Evolutionary conservation across 2,113 vertebrate species (phyloP).

Genomic region (Hypocryptadius cinnamomeus): DNA sequence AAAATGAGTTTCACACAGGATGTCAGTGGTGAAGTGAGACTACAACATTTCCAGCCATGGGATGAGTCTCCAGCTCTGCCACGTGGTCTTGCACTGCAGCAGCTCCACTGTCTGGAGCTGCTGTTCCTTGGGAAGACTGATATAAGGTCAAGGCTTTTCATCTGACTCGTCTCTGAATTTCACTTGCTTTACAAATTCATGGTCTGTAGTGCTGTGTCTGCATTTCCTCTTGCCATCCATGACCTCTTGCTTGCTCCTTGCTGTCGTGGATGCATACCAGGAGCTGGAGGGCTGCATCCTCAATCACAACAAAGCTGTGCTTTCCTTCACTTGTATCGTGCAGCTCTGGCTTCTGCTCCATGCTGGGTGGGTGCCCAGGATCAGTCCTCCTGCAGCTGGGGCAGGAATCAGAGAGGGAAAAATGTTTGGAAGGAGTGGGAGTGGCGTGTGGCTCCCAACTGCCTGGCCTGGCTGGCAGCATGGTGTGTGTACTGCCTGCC

Average conservation of each 20-base stretch:
- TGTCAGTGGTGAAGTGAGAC: neutral
- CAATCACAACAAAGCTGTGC: fast-evolving
- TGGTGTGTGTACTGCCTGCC: neutral
- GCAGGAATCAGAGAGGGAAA: neutral
- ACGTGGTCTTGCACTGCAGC: neutral
- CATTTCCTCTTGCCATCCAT: neutral
- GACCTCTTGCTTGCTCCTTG: neutral
- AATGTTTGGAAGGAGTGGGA: neutral
- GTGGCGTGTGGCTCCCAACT: fast-evolving
- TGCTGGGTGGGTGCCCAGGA: neutral
- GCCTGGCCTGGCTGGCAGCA: neutral
- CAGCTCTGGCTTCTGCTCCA: neutral
- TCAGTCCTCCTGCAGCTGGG: fast-evolving
- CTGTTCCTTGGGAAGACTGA: neutral
- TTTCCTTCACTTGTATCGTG: fast-evolving
- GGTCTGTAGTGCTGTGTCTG: neutral
- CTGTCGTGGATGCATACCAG: neutral
- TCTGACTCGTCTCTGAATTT: neutral
- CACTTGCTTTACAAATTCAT: neutral
- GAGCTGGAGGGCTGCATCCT: neutral
- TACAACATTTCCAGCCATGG: neutral
- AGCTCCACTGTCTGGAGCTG: neutral
- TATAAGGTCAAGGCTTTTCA: neutral
- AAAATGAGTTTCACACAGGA: neutral
- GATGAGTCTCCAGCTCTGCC: neutral